phyloP scores from a whole-genome alignment of 2,113 vertebrate genomes.

The Labeo catla region DNA sequence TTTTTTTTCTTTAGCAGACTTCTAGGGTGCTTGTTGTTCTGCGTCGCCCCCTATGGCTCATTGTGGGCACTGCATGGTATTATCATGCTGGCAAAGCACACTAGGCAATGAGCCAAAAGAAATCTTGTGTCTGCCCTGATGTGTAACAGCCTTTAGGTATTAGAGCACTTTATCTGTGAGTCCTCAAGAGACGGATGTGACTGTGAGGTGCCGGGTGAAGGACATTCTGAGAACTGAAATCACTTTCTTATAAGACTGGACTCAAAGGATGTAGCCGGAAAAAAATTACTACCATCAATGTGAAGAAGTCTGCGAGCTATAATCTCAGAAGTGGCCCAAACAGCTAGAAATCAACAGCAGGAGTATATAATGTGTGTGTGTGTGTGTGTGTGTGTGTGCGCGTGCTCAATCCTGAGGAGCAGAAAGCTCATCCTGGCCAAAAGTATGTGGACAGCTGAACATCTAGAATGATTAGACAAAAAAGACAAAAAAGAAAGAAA shows the following conservation, averaged over 20 bases:
- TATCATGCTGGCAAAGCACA: neutral
- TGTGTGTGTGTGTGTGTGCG: neutral
- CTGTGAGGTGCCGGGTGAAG: neutral
- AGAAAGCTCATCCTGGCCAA: neutral
- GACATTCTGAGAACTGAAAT: conserved; percentile 34
- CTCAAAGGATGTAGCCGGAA: neutral
- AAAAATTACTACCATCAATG: conserved; percentile 21
- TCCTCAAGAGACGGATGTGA: neutral
- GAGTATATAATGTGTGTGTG: neutral
- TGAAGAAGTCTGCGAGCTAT: conserved; percentile 23
- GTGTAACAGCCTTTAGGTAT: conserved; percentile 24
- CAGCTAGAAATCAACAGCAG: conserved; percentile 28
- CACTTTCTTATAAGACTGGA: neutral
- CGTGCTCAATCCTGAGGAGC: neutral
- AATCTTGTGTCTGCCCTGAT: conserved; percentile 19
- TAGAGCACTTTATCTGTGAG: conserved; percentile 16
- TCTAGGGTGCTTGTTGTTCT: neutral
- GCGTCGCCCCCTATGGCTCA: conserved; percentile 18
- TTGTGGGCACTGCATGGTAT: neutral
- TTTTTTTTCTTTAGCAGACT: neutral
- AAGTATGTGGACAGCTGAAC: neutral
- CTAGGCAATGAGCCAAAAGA: conserved; percentile 27
- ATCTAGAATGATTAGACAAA: neutral
- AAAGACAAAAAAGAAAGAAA: too few species aligned
- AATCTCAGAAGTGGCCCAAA: conserved; percentile 23